phyloP scores from a whole-genome alignment of 2,888 invertebrate species.

The Idaea dimidiata region DNA sequence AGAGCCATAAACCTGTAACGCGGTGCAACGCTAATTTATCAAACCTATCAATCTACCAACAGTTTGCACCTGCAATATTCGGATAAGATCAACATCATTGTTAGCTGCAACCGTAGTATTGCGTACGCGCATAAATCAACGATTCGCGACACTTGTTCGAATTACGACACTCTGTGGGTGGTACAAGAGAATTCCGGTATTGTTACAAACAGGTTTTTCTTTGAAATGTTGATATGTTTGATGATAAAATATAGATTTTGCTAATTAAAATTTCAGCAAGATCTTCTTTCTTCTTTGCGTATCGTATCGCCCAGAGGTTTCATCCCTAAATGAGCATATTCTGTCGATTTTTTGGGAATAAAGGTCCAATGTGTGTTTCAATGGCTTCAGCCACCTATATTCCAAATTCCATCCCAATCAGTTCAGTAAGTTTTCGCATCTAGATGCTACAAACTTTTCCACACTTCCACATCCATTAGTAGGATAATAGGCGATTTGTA shows the following conservation, averaged over 20 bases:
- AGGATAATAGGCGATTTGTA: neutral
- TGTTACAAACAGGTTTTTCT: constrained; percentile 12
- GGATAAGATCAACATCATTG: constrained; percentile 36
- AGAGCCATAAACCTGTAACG: no score
- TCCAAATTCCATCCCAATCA: neutral
- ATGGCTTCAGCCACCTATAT: no score
- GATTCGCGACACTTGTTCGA: constrained; percentile 60
- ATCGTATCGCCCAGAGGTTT: no score
- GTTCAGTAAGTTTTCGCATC: neutral
- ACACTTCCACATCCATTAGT: neutral
- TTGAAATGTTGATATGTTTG: neutral
- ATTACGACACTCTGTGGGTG: constrained; percentile 45
- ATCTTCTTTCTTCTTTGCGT: no score
- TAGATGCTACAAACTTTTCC: neutral
- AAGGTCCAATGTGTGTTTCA: no score
- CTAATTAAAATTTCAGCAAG: neutral
- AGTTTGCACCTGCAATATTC: constrained; percentile 11
- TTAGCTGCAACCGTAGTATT: constrained; percentile 34
- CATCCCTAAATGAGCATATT: no score
- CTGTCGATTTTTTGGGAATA: no score
- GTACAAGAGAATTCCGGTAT: constrained; percentile 29
- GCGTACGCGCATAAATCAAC: constrained; percentile 54
- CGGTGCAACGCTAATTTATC: neutral
- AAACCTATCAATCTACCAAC: neutral
- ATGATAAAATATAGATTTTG: neutral